Evolutionary conservation across 2,113 vertebrate genomes (phyloP).

Genomic region (Apistogramma diplotaenia): DNA sequence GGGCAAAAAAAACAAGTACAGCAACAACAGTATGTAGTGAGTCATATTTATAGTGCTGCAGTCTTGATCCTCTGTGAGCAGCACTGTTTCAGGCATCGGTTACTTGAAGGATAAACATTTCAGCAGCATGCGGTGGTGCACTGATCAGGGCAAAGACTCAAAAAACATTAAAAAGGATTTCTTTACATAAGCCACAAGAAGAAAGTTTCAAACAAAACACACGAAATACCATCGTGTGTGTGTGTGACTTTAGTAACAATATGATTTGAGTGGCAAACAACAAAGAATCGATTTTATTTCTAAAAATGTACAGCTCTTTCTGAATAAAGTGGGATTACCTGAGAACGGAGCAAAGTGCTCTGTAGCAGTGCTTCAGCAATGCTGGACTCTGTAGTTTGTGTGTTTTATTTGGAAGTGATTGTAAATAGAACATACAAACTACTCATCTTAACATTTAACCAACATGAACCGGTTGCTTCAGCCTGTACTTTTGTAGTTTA

Average conservation of each 20-base stretch:
- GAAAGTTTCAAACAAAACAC: not conserved
- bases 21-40: not conserved
- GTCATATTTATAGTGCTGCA: constrained; percentile 12
- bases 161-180: not conserved
- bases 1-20: constrained; percentile 21
- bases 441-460: not conserved
- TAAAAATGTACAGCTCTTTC: not conserved
- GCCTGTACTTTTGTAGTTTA: too few species aligned
- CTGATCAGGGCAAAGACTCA: not conserved
- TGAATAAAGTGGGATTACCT: not conserved
- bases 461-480: not conserved
- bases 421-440: not conserved
- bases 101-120: not conserved
- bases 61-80: not conserved
- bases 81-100: not conserved
- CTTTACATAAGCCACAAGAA: not conserved
- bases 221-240: not conserved
- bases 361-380: not conserved
- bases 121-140: not conserved
- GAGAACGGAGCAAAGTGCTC: not conserved
- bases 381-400: not conserved
- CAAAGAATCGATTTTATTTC: not conserved
- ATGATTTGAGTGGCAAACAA: not conserved
- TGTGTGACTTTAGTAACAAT: not conserved
- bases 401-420: not conserved